A percentile compares a stretch with the other conserved stretches of the same genome.
phyloP scores from a whole-genome alignment of 2,113 vertebrate genomes.

The Salvelinus alpinus region DNA sequence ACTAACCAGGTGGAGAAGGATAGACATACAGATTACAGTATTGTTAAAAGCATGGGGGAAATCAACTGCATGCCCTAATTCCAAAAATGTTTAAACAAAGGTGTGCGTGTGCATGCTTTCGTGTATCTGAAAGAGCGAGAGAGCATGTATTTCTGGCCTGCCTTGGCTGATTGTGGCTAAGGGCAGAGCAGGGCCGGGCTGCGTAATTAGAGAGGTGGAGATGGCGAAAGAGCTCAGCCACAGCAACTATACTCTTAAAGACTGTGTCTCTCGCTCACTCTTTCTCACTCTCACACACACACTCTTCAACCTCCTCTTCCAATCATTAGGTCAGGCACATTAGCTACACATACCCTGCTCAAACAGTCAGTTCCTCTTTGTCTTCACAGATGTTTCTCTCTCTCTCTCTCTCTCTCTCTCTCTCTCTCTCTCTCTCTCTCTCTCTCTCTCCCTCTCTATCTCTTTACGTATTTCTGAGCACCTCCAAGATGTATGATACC shows the following conservation, averaged over 20 bases:
- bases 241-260: conserved; percentile 54
- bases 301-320: too few species aligned
- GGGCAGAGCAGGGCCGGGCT: conserved; percentile 64
- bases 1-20: conserved; percentile 34
- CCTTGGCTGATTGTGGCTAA: conserved; percentile 68
- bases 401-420: too few species aligned
- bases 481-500: too few species aligned
- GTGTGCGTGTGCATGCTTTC: conserved; percentile 48
- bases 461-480: too few species aligned
- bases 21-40: conserved; percentile 13
- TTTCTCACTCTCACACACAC: too few species aligned
- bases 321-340: too few species aligned
- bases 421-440: too few species aligned
- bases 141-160: conserved; percentile 80
- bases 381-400: conserved; percentile 13
- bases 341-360: conserved; percentile 8
- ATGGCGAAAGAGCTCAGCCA: conserved; percentile 56
- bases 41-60: conserved; percentile 46
- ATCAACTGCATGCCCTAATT: not conserved
- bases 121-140: conserved; percentile 71
- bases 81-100: not conserved
- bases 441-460: too few species aligned
- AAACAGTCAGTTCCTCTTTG: conserved; percentile 15
- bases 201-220: conserved; percentile 75
- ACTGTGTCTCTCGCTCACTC: conserved; percentile 12